Evolutionary conservation across 2,888 invertebrate genomes (phyloP).

Genomic region (Antheraea yamamai): DNA sequence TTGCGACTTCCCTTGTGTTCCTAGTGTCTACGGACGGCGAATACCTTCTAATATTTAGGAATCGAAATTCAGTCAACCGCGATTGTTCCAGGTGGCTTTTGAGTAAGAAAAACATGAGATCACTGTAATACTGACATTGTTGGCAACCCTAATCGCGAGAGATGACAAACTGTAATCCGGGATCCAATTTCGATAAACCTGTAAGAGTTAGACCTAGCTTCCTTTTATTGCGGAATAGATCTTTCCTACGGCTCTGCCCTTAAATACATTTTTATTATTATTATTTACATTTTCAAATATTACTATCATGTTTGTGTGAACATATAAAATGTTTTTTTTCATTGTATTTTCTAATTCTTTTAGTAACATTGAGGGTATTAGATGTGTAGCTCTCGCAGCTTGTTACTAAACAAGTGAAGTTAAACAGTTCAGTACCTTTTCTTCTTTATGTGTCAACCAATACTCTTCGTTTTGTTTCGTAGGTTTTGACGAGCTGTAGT

Average conservation of each 20-base stretch:
- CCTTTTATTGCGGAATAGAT: slow-evolving; percentile 2
- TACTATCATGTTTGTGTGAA: no score
- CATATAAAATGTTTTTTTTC: no score
- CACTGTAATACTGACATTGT: background rate
- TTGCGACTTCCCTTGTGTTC: no score
- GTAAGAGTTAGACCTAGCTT: slow-evolving; percentile 1
- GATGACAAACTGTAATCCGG: slow-evolving; percentile 4
- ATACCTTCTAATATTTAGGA: background rate
- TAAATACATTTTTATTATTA: background rate
- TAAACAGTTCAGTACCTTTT: no score
- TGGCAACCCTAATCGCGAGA: background rate
- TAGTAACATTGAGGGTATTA: no score
- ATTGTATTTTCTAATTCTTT: no score
- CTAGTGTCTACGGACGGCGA: no score
- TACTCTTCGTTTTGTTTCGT: no score
- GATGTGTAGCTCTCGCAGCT: no score
- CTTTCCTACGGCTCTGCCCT: background rate
- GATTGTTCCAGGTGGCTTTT: background rate
- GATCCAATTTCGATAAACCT: slow-evolving; percentile 10
- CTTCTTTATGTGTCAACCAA: no score
- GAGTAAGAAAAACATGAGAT: background rate
- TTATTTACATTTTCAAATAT: background rate
- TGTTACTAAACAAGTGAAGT: no score
- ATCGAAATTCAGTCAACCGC: background rate
- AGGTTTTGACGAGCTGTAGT: no score